Evolutionary conservation across 2,113 vertebrate genomes (phyloP).

Genomic region (Oryctolagus cuniculus): DNA sequence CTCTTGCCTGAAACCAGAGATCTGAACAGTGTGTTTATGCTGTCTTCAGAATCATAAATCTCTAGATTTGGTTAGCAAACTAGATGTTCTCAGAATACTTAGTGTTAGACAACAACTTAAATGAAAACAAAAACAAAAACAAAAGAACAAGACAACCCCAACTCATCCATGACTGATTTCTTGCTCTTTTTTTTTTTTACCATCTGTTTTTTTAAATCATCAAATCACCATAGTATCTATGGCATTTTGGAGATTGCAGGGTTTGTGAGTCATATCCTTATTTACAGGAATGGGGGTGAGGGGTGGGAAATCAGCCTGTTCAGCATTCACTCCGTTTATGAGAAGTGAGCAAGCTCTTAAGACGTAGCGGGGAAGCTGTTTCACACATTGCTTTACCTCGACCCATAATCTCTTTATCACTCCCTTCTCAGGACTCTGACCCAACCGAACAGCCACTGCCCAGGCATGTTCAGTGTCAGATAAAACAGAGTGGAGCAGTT

Average conservation of each 20-base stretch:
- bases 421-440: constrained; percentile 41
- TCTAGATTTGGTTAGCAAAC: not conserved
- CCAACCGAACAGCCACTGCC: constrained; percentile 5
- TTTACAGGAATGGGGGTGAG: constrained; percentile 80
- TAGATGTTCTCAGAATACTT: not conserved
- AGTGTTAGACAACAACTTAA: not conserved
- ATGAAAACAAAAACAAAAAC: not conserved
- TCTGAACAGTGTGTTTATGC: not conserved
- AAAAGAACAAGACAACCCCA: not conserved
- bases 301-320: constrained; percentile 68
- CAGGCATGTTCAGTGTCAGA: not conserved
- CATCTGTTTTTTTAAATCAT: constrained; percentile 67
- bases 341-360: constrained; percentile 49
- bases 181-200: not conserved
- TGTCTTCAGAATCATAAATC: not conserved
- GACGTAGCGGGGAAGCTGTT: not conserved
- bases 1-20: not conserved
- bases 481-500: not conserved
- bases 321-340: constrained; percentile 74
- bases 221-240: constrained; percentile 50
- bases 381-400: not conserved
- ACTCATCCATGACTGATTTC: not conserved
- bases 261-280: constrained; percentile 85
- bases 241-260: constrained; percentile 40
- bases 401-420: constrained; percentile 4